A percentile compares a stretch with the other conserved stretches of the same genome.
Evolutionary conservation across 2,888 invertebrate genomes (phyloP).

Genomic region (Polyommatus icarus): DNA sequence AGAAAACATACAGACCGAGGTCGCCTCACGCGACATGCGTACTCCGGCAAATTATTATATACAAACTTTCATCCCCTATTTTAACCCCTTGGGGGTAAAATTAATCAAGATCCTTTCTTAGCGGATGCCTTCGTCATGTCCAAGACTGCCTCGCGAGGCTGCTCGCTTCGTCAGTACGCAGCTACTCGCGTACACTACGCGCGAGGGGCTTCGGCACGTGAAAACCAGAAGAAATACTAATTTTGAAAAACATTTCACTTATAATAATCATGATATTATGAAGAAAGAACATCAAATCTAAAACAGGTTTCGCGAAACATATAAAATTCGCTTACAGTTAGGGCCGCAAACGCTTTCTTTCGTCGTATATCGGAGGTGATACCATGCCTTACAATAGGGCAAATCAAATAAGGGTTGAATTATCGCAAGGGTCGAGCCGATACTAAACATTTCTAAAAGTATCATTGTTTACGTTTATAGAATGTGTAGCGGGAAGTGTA

Average conservation of each 20-base stretch:
- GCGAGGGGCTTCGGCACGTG: too few relatives aligned
- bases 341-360: slow-evolving; percentile 10
- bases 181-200: too few relatives aligned
- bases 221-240: background rate
- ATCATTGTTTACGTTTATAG: slow-evolving; percentile 18
- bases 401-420: slow-evolving; percentile 29
- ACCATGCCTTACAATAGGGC: slow-evolving; percentile 13
- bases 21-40: too few relatives aligned
- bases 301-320: background rate
- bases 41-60: too few relatives aligned
- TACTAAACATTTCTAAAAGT: slow-evolving; percentile 21
- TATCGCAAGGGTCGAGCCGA: slow-evolving; percentile 26
- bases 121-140: too few relatives aligned
- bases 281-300: background rate
- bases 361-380: slow-evolving; percentile 17
- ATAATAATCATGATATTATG: background rate
- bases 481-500: background rate
- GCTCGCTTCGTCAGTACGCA: too few relatives aligned
- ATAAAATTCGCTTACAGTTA: background rate
- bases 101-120: too few relatives aligned
- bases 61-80: too few relatives aligned
- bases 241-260: background rate
- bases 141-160: too few relatives aligned
- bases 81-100: too few relatives aligned
- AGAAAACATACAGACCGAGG: too few relatives aligned